A percentile compares a stretch with the other conserved stretches of the same genome.
phyloP scores from a whole-genome alignment of 2,888 invertebrate genomes.

The Aleiodes testaceus region DNA sequence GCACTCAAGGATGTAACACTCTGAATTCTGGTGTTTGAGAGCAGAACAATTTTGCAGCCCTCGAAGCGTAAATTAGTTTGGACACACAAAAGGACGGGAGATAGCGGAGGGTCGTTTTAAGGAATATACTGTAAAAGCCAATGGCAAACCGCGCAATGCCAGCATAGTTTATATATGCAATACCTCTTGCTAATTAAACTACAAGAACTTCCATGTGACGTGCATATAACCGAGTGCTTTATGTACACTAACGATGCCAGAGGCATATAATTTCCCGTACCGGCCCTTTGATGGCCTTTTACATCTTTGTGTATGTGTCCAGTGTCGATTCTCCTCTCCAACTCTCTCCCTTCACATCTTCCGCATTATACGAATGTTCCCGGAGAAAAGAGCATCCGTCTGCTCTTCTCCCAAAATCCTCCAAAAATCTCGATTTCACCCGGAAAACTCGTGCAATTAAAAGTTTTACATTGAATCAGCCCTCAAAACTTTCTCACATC shows the following conservation, averaged over 20 bases:
- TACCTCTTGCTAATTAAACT: conserved; percentile 40
- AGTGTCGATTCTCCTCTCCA: conserved; percentile 21
- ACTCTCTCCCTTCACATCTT: neutral
- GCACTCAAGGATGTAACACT: neutral
- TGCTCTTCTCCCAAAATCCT: conserved; percentile 5
- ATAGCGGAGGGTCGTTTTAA: neutral
- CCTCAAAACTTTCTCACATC: conserved; percentile 19
- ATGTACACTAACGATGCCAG: conserved; percentile 6
- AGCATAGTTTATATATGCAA: conserved; percentile 26
- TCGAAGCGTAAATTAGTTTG: conserved; percentile 35
- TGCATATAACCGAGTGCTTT: conserved; percentile 1
- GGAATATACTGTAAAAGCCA: conserved; percentile 7
- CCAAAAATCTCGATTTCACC: neutral
- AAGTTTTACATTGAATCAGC: conserved; percentile 45
- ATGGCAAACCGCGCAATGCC: conserved; percentile 31
- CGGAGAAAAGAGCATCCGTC: conserved; percentile 38
- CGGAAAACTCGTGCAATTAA: conserved; percentile 39
- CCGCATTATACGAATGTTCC: conserved; percentile 7
- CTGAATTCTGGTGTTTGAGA: neutral
- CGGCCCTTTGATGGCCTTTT: conserved; percentile 21
- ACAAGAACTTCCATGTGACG: conserved; percentile 30
- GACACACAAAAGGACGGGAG: conserved; percentile 9
- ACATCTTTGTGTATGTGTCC: conserved; percentile 29
- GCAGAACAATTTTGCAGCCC: conserved; percentile 1
- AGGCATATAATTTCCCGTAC: conserved; percentile 37